Evolutionary conservation across 1,140 invertebrate genomes (phyloP).

Genomic region (Apocrypta bakeri): DNA sequence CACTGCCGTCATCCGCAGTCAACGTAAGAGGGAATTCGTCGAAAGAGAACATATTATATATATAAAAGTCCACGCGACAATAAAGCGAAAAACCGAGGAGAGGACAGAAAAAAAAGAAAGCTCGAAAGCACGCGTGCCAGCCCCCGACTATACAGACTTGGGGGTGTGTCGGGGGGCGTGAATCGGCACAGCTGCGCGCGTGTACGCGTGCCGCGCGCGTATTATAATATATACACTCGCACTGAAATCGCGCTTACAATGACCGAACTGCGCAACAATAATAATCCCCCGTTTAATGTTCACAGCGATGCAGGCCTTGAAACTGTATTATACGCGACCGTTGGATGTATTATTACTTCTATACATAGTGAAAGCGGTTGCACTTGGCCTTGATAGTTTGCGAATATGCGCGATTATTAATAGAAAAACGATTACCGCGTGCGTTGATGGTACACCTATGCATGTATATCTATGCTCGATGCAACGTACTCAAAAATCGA

Average conservation of each 20-base stretch:
- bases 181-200: slow-evolving; percentile 62
- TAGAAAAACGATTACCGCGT: no score
- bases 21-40: slow-evolving; percentile 18
- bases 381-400: no score
- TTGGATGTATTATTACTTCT: no score
- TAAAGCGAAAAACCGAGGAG: slow-evolving; percentile 13
- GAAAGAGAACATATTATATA: slow-evolving; percentile 1
- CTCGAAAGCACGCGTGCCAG: slow-evolving; percentile 59
- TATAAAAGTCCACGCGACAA: slow-evolving; percentile 44
- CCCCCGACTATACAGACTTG: slow-evolving; percentile 50
- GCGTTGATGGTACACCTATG: no score
- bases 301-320: background rate
- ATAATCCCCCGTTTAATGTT: slow-evolving; percentile 16
- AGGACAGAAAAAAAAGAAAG: background rate
- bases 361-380: no score
- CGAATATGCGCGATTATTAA: no score
- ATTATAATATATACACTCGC: slow-evolving; percentile 10
- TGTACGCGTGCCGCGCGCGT: slow-evolving; percentile 57
- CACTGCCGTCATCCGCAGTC: no score
- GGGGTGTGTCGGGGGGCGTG: slow-evolving; percentile 69
- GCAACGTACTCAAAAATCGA: no score
- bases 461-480: no score
- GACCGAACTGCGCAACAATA: slow-evolving; percentile 8
- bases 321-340: no score
- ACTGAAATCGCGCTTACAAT: slow-evolving; percentile 48